Conservation (phyloP, 2,888 invertebrate species). For the Lissonota sp. region DNA sequence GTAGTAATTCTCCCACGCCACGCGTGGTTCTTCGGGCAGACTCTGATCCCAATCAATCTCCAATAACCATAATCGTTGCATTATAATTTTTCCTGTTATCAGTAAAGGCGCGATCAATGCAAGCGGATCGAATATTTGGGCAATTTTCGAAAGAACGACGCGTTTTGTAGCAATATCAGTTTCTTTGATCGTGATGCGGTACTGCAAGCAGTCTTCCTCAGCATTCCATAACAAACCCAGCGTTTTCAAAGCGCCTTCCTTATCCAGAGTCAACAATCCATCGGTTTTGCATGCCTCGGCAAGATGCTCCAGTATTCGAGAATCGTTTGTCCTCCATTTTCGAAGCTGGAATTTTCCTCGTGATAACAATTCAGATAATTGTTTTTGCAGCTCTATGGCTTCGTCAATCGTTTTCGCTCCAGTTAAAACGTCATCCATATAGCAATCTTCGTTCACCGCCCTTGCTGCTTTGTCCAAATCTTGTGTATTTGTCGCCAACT, state of each 20-base stretch:
- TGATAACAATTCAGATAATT: conserved; percentile 16
- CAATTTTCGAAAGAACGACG: conserved; percentile 39
- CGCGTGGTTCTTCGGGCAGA: conserved; percentile 11
- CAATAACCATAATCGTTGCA: conserved; percentile 38
- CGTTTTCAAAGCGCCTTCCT: conserved; percentile 47
- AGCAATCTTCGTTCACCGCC: conserved; percentile 46
- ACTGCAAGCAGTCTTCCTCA: conserved; percentile 32
- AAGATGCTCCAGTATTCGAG: conserved; percentile 30
- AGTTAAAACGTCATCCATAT: conserved; percentile 57
- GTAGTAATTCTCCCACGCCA: conserved; percentile 32
- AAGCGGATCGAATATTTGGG: conserved; percentile 49
- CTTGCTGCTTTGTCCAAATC: conserved; percentile 48
- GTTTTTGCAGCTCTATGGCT: conserved; percentile 6
- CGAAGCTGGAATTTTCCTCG: conserved; percentile 38
- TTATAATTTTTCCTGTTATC: conserved; percentile 44
- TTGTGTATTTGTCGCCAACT: too few relatives aligned
- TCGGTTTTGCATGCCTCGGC: conserved; percentile 32
- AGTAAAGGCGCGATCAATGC: conserved; percentile 45
- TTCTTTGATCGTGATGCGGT: conserved; percentile 31
- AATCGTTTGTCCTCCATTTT: conserved; percentile 51
- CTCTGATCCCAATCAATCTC: conserved; percentile 33
- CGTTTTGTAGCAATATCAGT: conserved; percentile 41
- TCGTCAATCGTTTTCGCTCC: conserved; percentile 23
- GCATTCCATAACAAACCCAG: conserved; percentile 58
- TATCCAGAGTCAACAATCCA: conserved; percentile 33